A percentile compares a stretch with the other conserved stretches of the same genome.
phyloP scores from a whole-genome alignment of 1,140 invertebrate genomes.

The Proales similis region DNA sequence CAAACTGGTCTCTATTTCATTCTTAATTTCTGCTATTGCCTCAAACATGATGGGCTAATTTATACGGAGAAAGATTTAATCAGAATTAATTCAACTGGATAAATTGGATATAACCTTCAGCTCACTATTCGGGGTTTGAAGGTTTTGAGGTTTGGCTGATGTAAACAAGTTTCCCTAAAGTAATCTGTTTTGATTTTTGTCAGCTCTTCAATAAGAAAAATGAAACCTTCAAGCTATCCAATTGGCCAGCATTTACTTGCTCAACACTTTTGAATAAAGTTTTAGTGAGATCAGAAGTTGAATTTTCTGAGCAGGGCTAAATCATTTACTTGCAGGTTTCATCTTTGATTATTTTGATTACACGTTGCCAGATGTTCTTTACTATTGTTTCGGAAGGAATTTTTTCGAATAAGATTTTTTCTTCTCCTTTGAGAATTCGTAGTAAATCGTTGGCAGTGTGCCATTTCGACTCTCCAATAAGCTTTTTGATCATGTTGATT shows the following conservation, averaged over 20 bases:
- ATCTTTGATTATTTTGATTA: conserved; percentile 32
- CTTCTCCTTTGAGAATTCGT: conserved; percentile 10
- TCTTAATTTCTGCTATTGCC: conserved; percentile 20
- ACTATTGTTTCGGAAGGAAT: conserved; percentile 18
- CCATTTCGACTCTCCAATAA: conserved; percentile 38
- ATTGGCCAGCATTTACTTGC: background rate
- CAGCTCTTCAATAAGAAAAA: background rate
- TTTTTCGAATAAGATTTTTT: conserved; percentile 6
- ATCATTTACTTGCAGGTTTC: conserved; percentile 3
- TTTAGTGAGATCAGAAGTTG: background rate
- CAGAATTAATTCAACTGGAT: too few species aligned
- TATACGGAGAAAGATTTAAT: too few species aligned
- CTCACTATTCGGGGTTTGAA: conserved; percentile 9
- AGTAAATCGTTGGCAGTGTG: conserved; percentile 11
- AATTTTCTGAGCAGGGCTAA: background rate
- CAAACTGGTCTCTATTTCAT: conserved; percentile 54
- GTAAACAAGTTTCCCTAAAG: conserved; percentile 22
- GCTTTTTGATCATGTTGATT: conserved; percentile 24
- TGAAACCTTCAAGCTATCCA: background rate
- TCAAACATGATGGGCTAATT: conserved; percentile 36
- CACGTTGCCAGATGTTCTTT: conserved; percentile 17
- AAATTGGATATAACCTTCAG: too few species aligned
- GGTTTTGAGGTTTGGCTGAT: conserved; percentile 16
- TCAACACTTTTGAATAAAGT: background rate
- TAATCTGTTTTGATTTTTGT: too few species aligned